Base-by-base conservation (phyloP, 1,140 invertebrate genomes). In the Meloidogyne exigua region DNA sequence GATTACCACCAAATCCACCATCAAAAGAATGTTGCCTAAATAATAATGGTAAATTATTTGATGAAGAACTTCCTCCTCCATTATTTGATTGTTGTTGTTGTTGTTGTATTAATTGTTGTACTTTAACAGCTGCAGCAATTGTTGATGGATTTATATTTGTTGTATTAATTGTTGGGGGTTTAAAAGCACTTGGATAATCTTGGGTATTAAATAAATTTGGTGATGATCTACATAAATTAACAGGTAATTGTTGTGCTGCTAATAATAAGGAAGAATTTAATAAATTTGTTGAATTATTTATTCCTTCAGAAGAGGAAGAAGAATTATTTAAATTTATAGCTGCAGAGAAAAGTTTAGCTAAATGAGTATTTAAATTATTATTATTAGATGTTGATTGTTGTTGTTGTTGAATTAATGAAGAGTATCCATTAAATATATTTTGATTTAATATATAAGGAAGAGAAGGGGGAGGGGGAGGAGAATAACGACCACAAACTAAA, bases 21-120 rank as follows among this genome's bases (percentile, higher is more conserved):
- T 80, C 79, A 62, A 80, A 81, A 18, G 80, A 82, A 49, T 67
- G 25, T 44, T 80, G 79, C 13, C 79, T 63, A n/a, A 79, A 76
- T 26, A 80, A 39, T 28, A 80, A 49, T 12, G 80, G 79, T 26
- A 42, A 67, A 21, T 32, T 13, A 32, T 25, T 26, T 23, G 25
- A 32, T 26, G 36, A 44, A 21, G 66, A 26, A 25, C 26, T 7
- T 42, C 26, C 42, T 23, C 44, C 62, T 57, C 71, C 57, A 65
- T 64, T 57, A 32, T 21, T 26, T 71, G 62, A 23, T 21, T 70
- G 74, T 18, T 74, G 65, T 21, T 68, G 65, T 21, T 68, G 74
- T 42, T 68, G 72, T 39, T 68, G 66, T 32, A 79, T 64, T 42
- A 79, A 66, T 62, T 73, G 72, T 21, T 73, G 72, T 2, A 73